These are phyloP conservation scores for Scartelaos histophorus DNA, from an alignment of 2,113 vertebrate species.

Conservation along the genomic window DNA sequence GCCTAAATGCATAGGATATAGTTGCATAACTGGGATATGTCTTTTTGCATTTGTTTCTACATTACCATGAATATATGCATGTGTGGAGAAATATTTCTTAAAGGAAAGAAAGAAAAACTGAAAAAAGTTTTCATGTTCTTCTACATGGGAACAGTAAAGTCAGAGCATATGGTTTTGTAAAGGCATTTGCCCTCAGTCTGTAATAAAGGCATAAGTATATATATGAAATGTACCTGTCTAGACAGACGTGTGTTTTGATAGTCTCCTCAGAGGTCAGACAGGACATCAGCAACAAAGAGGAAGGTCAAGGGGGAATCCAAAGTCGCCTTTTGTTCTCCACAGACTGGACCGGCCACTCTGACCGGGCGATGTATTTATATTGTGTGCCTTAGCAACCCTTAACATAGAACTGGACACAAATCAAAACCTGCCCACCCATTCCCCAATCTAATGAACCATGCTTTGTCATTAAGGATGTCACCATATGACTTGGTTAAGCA, in stretches of 20 bases:
- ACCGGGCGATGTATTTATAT: slow-evolving; percentile 22
- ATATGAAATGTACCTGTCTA: slow-evolving; percentile 3
- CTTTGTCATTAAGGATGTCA: slow-evolving; percentile 10
- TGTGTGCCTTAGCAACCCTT: slow-evolving; percentile 20
- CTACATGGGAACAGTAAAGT: background rate
- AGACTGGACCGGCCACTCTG: slow-evolving; percentile 19
- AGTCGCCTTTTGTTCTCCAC: slow-evolving; percentile 55
- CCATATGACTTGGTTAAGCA: slow-evolving; percentile 20
- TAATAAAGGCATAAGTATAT: background rate
- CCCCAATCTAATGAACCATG: background rate
- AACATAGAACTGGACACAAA: slow-evolving; percentile 1
- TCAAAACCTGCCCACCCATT: background rate
- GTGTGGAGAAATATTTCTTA: background rate
- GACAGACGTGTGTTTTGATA: slow-evolving; percentile 19
- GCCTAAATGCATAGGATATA: too few species aligned
- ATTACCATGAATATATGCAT: background rate
- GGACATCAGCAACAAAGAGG: slow-evolving; percentile 21
- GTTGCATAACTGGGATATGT: too few species aligned
- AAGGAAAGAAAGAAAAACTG: background rate
- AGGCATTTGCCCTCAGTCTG: slow-evolving; percentile 5
- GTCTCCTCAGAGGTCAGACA: slow-evolving; percentile 18
- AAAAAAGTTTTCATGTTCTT: background rate
- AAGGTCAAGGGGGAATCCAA: slow-evolving; percentile 36
- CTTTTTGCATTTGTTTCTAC: too few species aligned
- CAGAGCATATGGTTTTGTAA: background rate